Base-by-base conservation (phyloP, 2,888 invertebrate species). In the Sympetrum striolatum region DNA sequence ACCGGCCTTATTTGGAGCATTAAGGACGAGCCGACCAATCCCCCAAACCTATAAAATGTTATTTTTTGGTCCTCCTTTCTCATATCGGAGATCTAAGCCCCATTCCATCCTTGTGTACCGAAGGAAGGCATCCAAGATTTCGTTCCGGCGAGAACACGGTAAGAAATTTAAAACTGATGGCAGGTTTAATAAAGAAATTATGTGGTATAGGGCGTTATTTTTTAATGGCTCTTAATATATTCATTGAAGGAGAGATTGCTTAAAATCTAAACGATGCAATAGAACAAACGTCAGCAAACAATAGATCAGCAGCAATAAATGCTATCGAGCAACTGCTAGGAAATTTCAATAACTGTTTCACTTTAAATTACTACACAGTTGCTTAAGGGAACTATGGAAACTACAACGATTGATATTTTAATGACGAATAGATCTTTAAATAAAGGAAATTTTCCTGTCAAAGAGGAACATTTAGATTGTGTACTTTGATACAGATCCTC, bases 31-130 rank as follows among this genome's bases (percentile, higher is more conserved):
- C 82, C 82, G 82, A 82, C 82, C 82, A 53, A n/a, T 37, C 82
- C 82, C 82, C 58, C 35, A 82, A 60, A 82, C 82, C 82, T 82
- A 82, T 82, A 58, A 81, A 81, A 82, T n/a, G 53, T 82, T 81
- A 60, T 60, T 60, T 60, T 60, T 60, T 60, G 60, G 60, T 18
- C 25, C 22, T 12, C 64, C 64, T 64, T 64, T 25, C 58, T 35
- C 53, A 8, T 35, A 25, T 35, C 58, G 4, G 31, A 35, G 53
- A 35, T 60, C 82, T 37, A 18, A 35, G 31, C 44, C 35, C 35
- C 82, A 22, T 10, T 82, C 53, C 37, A 35, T 4, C 39, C 39
- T 8, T 44, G 44, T 44, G 53, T 18, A 25, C 53, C 35, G 58
- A 8, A 31, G 31, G 58, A 58, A 35, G 48, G 48, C 31, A 81